These are phyloP conservation scores for Nothura maculosa DNA, from an alignment of 2,797 vertebrate species.

Conservation along the genomic window DNA sequence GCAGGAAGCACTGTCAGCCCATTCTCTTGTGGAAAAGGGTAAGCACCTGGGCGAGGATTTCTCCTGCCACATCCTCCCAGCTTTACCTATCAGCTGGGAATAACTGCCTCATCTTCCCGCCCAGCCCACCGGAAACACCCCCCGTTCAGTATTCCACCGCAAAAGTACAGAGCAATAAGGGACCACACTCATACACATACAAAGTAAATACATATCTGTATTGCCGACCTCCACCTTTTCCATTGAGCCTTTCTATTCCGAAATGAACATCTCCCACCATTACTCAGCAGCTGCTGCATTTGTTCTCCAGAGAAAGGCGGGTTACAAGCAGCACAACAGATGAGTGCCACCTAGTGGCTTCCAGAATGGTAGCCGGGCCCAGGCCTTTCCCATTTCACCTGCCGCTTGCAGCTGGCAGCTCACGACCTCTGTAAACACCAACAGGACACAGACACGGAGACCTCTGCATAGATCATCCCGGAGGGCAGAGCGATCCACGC, in stretches of 20 bases:
- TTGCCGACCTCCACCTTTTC: neutral
- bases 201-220: accelerated
- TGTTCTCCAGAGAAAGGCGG: neutral
- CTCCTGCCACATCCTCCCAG: neutral
- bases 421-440: neutral
- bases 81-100: neutral
- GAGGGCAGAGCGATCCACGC: neutral
- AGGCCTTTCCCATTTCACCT: neutral
- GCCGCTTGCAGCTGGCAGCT: neutral
- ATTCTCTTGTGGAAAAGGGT: neutral
- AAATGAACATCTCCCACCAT: neutral
- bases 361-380: conserved; percentile 33
- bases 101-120: neutral
- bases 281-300: neutral
- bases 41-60: neutral
- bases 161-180: neutral
- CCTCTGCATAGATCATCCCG: accelerated
- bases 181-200: accelerated
- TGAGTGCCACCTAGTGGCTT: conserved; percentile 62
- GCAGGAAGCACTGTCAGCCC: neutral
- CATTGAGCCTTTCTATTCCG: neutral
- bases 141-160: neutral
- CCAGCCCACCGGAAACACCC: neutral
- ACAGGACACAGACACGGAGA: neutral
- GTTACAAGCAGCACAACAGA: conserved; percentile 42